These are phyloP conservation scores for Pycnonotus jocosus DNA, from an alignment of 2,113 vertebrate genomes.

Conservation along the genomic window DNA sequence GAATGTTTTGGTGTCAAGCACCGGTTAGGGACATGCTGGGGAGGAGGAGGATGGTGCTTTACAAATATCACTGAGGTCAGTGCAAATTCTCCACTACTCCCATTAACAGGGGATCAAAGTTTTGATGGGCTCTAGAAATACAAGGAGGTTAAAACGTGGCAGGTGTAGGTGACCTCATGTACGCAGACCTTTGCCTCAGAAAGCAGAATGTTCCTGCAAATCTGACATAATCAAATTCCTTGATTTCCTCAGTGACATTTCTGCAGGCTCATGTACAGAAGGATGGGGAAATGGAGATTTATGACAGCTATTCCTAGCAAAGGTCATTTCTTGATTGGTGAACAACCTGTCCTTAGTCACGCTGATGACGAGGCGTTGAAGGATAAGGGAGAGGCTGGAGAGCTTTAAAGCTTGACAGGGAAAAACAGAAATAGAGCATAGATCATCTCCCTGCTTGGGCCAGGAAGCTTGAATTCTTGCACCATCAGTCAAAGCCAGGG, in stretches of 20 bases:
- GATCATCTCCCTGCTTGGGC: not conserved
- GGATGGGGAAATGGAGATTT: not conserved
- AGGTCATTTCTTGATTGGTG: constrained; percentile 39
- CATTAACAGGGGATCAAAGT: not conserved
- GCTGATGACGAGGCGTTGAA: not conserved
- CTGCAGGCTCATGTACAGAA: not conserved
- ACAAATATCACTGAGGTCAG: not conserved
- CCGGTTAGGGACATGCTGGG: no score
- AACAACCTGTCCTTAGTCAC: constrained; percentile 39
- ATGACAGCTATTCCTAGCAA: constrained; percentile 47
- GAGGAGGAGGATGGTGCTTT: not conserved
- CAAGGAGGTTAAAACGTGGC: not conserved
- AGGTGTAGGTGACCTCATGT: not conserved
- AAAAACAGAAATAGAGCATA: not conserved
- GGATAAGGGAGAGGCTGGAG: not conserved
- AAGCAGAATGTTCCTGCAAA: not conserved
- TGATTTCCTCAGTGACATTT: constrained; percentile 35
- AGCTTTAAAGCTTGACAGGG: not conserved
- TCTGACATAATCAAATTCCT: not conserved
- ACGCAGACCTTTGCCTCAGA: not conserved
- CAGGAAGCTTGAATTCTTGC: not conserved
- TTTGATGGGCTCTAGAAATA: not conserved
- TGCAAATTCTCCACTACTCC: not conserved
- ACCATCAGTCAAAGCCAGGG: not conserved
- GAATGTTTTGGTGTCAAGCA: not conserved